phyloP scores from a whole-genome alignment of 1,140 invertebrate genomes.

The roundworm (Caenorhabditis elegans) region DNA sequence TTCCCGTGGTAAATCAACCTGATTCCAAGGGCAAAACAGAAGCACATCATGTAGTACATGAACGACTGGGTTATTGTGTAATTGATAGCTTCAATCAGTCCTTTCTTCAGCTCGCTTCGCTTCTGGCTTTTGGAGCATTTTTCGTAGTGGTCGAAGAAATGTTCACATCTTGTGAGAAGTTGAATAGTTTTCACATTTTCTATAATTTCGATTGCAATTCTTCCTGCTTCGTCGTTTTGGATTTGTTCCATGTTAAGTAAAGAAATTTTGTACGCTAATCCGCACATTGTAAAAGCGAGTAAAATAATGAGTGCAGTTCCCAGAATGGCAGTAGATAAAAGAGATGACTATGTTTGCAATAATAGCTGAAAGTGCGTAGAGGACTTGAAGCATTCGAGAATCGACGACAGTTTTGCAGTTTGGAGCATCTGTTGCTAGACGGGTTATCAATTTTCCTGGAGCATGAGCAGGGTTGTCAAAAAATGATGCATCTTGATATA shows the following conservation, averaged over 20 bases:
- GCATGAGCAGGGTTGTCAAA: constrained; percentile 70
- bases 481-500: constrained; percentile 69
- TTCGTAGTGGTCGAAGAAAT: constrained; percentile 68
- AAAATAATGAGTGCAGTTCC: constrained; percentile 69
- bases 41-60: constrained; percentile 50
- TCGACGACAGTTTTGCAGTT: constrained; percentile 70
- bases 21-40: constrained; percentile 45
- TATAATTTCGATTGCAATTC: constrained; percentile 77
- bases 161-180: constrained; percentile 74
- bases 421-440: constrained; percentile 70
- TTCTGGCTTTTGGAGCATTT: constrained; percentile 25
- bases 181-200: constrained; percentile 79
- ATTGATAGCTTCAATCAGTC: constrained; percentile 45
- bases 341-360: constrained; percentile 65
- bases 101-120: constrained; percentile 28
- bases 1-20: constrained; percentile 37
- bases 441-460: constrained; percentile 68
- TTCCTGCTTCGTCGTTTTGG: constrained; percentile 55
- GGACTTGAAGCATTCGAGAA: constrained; percentile 67
- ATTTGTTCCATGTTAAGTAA: constrained; percentile 74
- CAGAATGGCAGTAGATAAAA: constrained; percentile 63
- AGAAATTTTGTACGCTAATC: constrained; percentile 79
- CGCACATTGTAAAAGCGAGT: constrained; percentile 77
- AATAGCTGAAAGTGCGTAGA: constrained; percentile 68
- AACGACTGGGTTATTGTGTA: constrained; percentile 43